Evolutionary conservation across 1,140 invertebrate species (phyloP).

Genomic region (Lasioglossum baleicum): DNA sequence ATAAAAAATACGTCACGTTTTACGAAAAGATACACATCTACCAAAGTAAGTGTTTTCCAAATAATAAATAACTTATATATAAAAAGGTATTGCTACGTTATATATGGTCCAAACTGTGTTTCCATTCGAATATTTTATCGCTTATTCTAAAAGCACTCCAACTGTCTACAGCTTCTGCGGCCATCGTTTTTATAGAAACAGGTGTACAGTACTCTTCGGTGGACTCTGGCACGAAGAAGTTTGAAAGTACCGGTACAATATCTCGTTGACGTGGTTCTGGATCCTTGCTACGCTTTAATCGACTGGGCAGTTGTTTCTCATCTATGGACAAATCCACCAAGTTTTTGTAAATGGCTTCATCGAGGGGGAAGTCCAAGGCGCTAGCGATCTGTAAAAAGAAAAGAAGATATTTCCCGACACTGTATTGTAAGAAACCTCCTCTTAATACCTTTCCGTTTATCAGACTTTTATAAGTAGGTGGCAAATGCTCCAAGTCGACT

Average conservation of each 20-base stretch:
- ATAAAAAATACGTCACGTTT: slow-evolving; percentile 18
- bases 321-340: slow-evolving; percentile 70
- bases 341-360: slow-evolving; percentile 72
- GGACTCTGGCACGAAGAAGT: slow-evolving; percentile 68
- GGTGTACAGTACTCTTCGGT: slow-evolving; percentile 62
- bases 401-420: not conserved
- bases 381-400: slow-evolving; percentile 65
- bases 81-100: not conserved
- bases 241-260: slow-evolving; percentile 62
- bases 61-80: slow-evolving; percentile 26
- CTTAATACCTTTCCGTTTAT: slow-evolving; percentile 70
- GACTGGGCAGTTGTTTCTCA: slow-evolving; percentile 66
- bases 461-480: slow-evolving; percentile 59
- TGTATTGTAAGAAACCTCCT: not conserved
- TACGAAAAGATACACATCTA: slow-evolving; percentile 21
- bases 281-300: slow-evolving; percentile 68
- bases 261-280: slow-evolving; percentile 69
- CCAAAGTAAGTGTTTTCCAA: slow-evolving; percentile 30
- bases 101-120: slow-evolving; percentile 57
- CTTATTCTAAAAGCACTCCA: slow-evolving; percentile 69
- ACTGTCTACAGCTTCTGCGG: slow-evolving; percentile 54
- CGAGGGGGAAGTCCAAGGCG: slow-evolving; percentile 68
- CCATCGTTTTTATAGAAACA: slow-evolving; percentile 48
- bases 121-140: slow-evolving; percentile 69
- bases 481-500: slow-evolving; percentile 62